phyloP scores from a whole-genome alignment of 2,113 vertebrate genomes.

The Pipra filicauda region DNA sequence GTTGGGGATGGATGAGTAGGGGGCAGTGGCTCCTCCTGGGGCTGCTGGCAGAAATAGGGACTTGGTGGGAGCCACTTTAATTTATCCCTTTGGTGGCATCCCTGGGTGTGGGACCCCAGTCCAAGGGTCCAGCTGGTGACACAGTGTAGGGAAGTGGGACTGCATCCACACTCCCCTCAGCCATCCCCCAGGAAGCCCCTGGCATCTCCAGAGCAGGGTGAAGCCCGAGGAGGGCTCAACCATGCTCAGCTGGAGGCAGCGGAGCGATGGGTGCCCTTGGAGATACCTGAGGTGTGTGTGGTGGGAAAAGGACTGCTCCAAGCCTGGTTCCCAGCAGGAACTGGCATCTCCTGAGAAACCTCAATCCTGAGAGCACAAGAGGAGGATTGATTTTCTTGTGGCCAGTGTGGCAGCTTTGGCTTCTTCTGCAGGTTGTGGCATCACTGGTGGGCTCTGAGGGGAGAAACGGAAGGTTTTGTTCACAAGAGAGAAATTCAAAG shows the following conservation, averaged over 20 bases:
- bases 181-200: not conserved
- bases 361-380: not conserved
- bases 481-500: not conserved
- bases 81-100: not conserved
- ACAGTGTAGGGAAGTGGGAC: fast-evolving
- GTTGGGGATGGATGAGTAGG: not conserved
- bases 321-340: not conserved
- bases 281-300: not conserved
- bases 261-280: fast-evolving
- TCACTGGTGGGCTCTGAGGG: not conserved
- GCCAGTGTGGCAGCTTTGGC: not conserved
- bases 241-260: not conserved
- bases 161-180: not conserved
- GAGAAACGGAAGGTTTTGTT: not conserved
- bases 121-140: not conserved
- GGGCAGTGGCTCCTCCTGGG: not conserved
- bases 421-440: not conserved
- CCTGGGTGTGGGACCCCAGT: fast-evolving
- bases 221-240: fast-evolving
- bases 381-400: not conserved
- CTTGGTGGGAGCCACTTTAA: not conserved
- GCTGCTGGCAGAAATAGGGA: not conserved
- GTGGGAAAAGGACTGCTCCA: fast-evolving
- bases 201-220: not conserved
- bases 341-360: not conserved